Percentiles rank a stretch among this genome's conserved stretches.
These are phyloP conservation scores for Sesia bembeciformis DNA, from an alignment of 2,888 invertebrate genomes.

Conservation along the genomic window DNA sequence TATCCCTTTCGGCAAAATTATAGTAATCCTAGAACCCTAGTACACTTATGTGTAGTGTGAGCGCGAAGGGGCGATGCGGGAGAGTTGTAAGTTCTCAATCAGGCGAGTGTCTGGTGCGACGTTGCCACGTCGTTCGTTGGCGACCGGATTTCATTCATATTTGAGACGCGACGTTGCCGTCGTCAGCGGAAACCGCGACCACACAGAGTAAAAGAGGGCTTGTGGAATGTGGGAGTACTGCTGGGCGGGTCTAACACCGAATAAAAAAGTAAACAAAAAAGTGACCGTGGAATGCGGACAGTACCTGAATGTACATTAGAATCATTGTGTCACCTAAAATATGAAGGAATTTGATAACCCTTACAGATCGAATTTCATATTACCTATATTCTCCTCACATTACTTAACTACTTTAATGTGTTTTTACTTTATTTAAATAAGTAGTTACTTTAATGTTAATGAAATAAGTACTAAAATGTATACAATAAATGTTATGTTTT, in stretches of 20 bases:
- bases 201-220: conserved; percentile 72
- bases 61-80: conserved; percentile 49
- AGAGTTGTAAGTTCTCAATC: conserved; percentile 69
- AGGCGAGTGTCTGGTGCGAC: conserved; percentile 64
- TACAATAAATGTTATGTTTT: no score
- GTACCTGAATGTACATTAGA: conserved; percentile 18
- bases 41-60: background rate
- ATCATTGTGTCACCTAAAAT: no score
- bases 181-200: conserved; percentile 73
- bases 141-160: conserved; percentile 74
- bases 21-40: no score
- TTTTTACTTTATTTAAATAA: no score
- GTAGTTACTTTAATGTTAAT: no score
- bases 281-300: conserved; percentile 50
- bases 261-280: conserved; percentile 50
- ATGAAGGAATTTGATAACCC: no score
- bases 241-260: conserved; percentile 65
- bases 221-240: conserved; percentile 71
- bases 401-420: no score
- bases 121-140: conserved; percentile 62
- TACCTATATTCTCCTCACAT: no score
- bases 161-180: conserved; percentile 71
- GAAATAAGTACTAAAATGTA: no score
- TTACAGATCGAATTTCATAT: no score
- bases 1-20: no score